Base-by-base conservation (phyloP, 2,797 vertebrate genomes). In the Pygocentrus nattereri region DNA sequence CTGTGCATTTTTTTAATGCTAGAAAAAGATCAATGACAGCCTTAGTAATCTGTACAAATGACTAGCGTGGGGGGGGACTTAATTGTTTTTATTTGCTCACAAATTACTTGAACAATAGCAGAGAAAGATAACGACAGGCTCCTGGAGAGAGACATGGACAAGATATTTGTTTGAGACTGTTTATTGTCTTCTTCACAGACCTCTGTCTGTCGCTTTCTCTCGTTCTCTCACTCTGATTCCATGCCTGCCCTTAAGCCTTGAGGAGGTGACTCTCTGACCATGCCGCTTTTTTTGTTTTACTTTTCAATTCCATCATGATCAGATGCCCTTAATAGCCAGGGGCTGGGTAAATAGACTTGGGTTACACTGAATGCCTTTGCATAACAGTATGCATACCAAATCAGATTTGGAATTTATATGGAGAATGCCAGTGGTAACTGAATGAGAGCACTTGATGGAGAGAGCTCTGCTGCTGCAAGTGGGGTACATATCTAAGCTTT, bases 201-300 rank as follows among this genome's bases (percentile, higher is more conserved):
- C 44, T 54, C 72, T 69, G 27, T 83, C 56, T 78, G 82, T 87
- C 88, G 74, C 52, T 58, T 80, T 64, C 84, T 80, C 78, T 85
- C 76, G 41, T 44, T 10, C 41, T 44, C 41, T 49, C 84, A 81
- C 87, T 87, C 71, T 84, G 86, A 89, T 85, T 71, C 58, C 81
- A 88, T 89, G 90, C 90, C 90, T 89, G 88, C 82, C 76, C 30
- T 30, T 86, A 87, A 82, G 87, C 83, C 88, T 65, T 2, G 80
- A 88, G 90, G 91, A 87, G 58, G 54, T 70, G 74, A 72, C 65
- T 77, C 74, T 74, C 68, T 78, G 78, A 78, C 77, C 76, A 23
- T n/a, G 30, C 71, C 87, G 86, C 77, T 87, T 82, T 87, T n/a
- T 91, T 91, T 88, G 87, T 88, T 90, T 93, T 87, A 89, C 89